phyloP scores from a whole-genome alignment of 2,113 vertebrate genomes.

The Corydoras sp. region DNA sequence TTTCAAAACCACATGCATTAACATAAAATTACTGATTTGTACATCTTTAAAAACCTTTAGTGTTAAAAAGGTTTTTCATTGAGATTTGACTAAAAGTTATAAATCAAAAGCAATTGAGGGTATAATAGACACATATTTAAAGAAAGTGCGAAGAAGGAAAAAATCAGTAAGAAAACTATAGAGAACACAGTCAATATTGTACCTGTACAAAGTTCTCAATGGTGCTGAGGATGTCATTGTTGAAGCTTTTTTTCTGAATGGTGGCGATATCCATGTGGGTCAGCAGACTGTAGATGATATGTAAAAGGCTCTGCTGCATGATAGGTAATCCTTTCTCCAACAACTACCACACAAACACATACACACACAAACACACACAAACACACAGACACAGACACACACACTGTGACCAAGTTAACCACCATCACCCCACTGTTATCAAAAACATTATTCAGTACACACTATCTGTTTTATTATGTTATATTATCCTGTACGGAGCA shows the following conservation, averaged over 20 bases:
- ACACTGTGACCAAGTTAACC: background rate
- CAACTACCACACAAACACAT: slow-evolving; percentile 61
- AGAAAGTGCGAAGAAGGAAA: too few species aligned
- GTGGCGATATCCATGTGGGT: slow-evolving; percentile 90
- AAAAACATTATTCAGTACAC: too few species aligned
- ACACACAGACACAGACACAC: background rate
- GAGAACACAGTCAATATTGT: slow-evolving; percentile 26
- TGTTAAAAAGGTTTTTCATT: too few species aligned
- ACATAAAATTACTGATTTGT: too few species aligned
- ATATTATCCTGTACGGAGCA: too few species aligned
- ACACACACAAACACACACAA: background rate
- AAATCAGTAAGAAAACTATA: background rate
- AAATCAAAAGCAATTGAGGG: too few species aligned
- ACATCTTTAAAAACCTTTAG: too few species aligned
- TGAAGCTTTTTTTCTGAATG: slow-evolving; percentile 90
- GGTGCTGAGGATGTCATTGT: slow-evolving; percentile 87
- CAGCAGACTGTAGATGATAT: slow-evolving; percentile 93
- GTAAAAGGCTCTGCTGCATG: slow-evolving; percentile 95
- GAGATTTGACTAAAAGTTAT: too few species aligned
- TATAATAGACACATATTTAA: too few species aligned
- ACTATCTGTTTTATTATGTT: too few species aligned
- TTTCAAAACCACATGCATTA: too few species aligned
- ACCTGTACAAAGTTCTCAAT: slow-evolving; percentile 98
- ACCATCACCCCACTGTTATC: background rate
- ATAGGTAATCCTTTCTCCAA: slow-evolving; percentile 92